These are phyloP conservation scores for Heliornis fulica DNA, from an alignment of 2,113 vertebrate genomes.

Conservation along the genomic window DNA sequence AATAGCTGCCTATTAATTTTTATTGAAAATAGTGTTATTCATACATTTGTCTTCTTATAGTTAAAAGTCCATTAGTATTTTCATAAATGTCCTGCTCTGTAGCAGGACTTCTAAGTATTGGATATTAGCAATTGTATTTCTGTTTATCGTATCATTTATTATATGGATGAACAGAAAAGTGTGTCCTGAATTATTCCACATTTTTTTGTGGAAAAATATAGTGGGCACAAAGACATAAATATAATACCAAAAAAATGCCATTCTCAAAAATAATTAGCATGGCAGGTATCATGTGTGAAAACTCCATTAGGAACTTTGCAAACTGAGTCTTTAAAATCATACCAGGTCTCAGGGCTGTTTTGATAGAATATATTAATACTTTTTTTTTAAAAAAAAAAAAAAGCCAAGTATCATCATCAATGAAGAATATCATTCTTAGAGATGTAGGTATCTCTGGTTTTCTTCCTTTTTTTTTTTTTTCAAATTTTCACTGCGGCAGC, in stretches of 20 bases:
- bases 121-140: background rate
- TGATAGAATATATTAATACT: background rate
- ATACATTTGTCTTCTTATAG: rapidly evolving
- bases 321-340: background rate
- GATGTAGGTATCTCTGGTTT: background rate
- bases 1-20: background rate
- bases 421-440: background rate
- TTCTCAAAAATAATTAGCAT: background rate
- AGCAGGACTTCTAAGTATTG: background rate
- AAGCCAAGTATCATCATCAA: background rate
- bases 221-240: background rate
- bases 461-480: background rate
- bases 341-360: background rate
- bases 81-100: background rate
- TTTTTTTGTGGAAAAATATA: background rate
- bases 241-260: background rate
- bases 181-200: background rate
- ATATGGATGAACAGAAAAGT: background rate
- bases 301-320: background rate
- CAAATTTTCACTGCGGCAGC: background rate
- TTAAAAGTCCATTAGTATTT: background rate
- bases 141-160: background rate
- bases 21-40: background rate
- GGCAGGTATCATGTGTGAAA: background rate
- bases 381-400: background rate